Evolutionary conservation across 2,888 invertebrate genomes (phyloP).

Genomic region (Acleris sparsana): DNA sequence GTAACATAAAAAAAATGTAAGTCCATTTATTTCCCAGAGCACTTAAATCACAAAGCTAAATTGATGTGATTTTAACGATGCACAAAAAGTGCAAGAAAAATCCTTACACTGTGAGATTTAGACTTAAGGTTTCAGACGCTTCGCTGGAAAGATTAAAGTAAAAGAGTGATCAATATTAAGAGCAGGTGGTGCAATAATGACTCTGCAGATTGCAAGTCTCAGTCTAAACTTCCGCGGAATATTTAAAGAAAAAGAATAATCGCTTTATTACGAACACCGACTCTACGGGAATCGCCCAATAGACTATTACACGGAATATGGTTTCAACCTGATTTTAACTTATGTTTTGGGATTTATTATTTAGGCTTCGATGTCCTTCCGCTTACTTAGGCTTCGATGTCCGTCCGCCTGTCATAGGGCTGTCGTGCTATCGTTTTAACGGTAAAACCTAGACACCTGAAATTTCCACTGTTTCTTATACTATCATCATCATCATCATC

Average conservation of each 20-base stretch:
- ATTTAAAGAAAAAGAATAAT: not conserved
- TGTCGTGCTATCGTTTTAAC: too few relatives aligned
- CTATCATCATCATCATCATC: too few relatives aligned
- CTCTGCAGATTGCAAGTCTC: conserved; percentile 3
- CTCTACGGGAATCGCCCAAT: too few relatives aligned
- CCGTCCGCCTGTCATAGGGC: too few relatives aligned
- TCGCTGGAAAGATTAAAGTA: conserved; percentile 13
- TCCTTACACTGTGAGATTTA: conserved; percentile 1
- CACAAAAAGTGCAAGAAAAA: not conserved
- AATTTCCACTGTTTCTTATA: too few relatives aligned
- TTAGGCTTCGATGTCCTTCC: too few relatives aligned
- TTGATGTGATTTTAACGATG: conserved; percentile 13
- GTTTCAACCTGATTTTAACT: too few relatives aligned
- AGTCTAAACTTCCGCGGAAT: conserved; percentile 4
- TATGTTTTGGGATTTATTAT: too few relatives aligned
- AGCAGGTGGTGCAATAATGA: conserved; percentile 11
- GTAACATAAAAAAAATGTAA: not conserved
- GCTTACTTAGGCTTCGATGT: too few relatives aligned
- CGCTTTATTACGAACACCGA: too few relatives aligned
- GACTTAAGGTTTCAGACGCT: not conserved
- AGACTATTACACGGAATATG: too few relatives aligned
- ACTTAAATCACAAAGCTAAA: not conserved
- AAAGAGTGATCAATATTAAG: conserved; percentile 5
- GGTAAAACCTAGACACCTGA: too few relatives aligned
- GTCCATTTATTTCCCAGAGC: not conserved